These are phyloP conservation scores for Deilephila porcellus DNA, from an alignment of 2,888 invertebrate species.

Conservation along the genomic window DNA sequence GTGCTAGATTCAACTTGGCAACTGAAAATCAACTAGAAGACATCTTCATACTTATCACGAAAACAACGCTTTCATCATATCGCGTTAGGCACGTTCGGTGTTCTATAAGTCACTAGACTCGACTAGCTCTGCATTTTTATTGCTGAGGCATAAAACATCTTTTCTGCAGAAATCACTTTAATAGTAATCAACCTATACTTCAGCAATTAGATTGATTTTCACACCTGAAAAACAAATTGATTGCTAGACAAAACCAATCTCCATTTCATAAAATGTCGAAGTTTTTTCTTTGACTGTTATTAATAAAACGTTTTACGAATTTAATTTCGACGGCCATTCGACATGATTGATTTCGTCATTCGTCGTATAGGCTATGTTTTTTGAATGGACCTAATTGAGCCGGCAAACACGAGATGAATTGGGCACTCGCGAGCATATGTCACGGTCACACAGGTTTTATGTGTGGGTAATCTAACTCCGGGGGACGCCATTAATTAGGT, in stretches of 20 bases:
- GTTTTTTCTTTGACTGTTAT: not conserved
- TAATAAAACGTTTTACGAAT: slow-evolving; percentile 23
- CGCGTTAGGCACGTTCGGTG: too few relatives aligned
- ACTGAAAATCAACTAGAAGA: too few relatives aligned
- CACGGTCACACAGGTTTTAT: slow-evolving; percentile 75
- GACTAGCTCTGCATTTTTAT: too few relatives aligned
- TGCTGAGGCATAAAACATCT: too few relatives aligned
- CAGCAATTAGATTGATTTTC: not conserved
- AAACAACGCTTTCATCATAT: too few relatives aligned
- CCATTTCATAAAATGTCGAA: not conserved
- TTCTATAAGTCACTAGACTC: too few relatives aligned
- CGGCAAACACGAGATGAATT: slow-evolving; percentile 60
- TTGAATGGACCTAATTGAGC: slow-evolving; percentile 45
- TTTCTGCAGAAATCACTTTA: too few relatives aligned
- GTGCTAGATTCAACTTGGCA: too few relatives aligned
- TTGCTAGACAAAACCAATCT: not conserved
- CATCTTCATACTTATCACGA: too few relatives aligned
- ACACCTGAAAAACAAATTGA: not conserved
- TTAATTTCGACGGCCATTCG: not conserved
- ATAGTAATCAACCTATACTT: too few relatives aligned
- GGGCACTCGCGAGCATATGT: slow-evolving; percentile 57
- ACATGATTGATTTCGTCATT: slow-evolving; percentile 13
- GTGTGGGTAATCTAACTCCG: slow-evolving; percentile 71
- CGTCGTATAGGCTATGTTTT: not conserved
- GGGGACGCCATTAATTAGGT: slow-evolving; percentile 75